These are phyloP conservation scores for Oophaga sylvatica DNA, from an alignment of 2,797 vertebrate genomes.

Conservation along the genomic window DNA sequence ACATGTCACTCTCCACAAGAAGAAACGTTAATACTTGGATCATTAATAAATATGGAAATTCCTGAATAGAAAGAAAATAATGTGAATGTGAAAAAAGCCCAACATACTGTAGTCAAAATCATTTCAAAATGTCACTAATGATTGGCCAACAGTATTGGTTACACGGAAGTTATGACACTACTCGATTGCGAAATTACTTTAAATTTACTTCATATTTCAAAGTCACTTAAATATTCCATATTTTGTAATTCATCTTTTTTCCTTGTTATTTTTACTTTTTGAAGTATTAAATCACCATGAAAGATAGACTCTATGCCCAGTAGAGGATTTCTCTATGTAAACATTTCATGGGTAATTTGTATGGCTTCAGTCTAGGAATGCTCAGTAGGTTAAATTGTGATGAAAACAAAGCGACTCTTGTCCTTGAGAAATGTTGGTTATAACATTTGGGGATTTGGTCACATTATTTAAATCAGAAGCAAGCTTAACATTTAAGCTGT, in stretches of 20 bases:
- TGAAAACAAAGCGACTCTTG: constrained; percentile 25
- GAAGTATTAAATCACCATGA: constrained; percentile 35
- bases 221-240: neutral
- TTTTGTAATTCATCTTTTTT: constrained; percentile 32
- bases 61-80: neutral
- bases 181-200: constrained; percentile 3
- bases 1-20: too few relatives aligned
- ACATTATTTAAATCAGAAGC: constrained; percentile 45
- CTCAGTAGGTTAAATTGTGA: constrained; percentile 37
- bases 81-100: neutral
- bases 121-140: neutral
- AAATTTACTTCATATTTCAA: neutral
- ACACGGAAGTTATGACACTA: neutral
- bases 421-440: constrained; percentile 23
- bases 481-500: constrained; percentile 21
- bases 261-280: constrained; percentile 31
- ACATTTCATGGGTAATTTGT: constrained; percentile 52
- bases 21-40: too few relatives aligned
- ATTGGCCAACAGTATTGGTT: neutral
- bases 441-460: constrained; percentile 41
- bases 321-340: constrained; percentile 44
- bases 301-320: constrained; percentile 50
- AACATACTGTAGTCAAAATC: neutral
- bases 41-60: neutral
- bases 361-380: constrained; percentile 52